Base-by-base conservation (phyloP, 2,113 vertebrate species). In the Daphoenositta chrysoptera region DNA sequence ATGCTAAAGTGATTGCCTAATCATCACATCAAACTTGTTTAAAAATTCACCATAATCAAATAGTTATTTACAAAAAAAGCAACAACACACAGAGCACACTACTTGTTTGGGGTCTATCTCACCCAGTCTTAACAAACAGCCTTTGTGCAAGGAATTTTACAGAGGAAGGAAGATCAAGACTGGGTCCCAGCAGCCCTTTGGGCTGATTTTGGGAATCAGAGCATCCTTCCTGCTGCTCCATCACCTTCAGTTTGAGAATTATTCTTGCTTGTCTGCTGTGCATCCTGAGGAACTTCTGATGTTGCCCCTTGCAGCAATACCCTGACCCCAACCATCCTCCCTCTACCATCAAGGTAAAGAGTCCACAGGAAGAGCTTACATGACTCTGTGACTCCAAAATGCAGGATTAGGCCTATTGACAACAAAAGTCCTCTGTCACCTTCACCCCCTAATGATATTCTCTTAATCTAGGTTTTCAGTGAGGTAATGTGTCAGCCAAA, bases 1-100 rank as follows among this genome's bases (percentile, higher is more conserved):
- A 82, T 64, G 69, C 65, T 87, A 48, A 79, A 95, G 40, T 76
- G 42, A 91, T 91, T 91, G 89, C 65, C 69, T 93, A 93, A 95
- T 90, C 71, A 95, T 89, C 57, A 69, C 73, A 87, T 53, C 37
- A 76, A 79, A 92, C 83, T 76, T 91, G 31, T 86, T 84, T 31
- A 53, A 87, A 88, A 77, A 69, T 71, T 81, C 22, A 28, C 51
- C 0, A 0, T 56, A 51, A 89, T 91, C n/a, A 82, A 87, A 84
- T 37, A 70, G 39, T 75, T 84, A 56, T 89, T 81, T 80, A 53
- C n/a, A 28, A 50, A 80, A 88, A 90, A 61, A 39, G 3, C n/a
- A 90, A 73, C n/a, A 92, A 15, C 19, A 76, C 28, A 71, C 26
- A 81, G 50, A 73, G 42, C 19, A 48, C 30, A 31, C 75, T 33